A percentile compares a stretch with the other conserved stretches of the same genome.
These are phyloP conservation scores for Drosophila nannoptera DNA, from an alignment of 1,140 invertebrate genomes.

Conservation along the genomic window DNA sequence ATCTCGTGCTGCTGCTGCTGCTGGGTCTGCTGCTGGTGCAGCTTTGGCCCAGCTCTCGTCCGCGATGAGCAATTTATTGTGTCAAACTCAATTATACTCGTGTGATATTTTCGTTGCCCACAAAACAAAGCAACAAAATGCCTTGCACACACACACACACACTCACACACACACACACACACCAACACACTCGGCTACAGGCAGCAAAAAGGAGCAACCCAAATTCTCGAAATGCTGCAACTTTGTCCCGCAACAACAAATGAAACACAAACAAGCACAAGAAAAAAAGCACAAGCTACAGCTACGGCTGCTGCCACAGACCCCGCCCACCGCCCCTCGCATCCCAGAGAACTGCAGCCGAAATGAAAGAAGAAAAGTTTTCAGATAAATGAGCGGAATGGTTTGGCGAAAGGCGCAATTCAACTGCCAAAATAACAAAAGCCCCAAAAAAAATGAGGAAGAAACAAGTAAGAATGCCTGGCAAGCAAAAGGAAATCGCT, in stretches of 20 bases:
- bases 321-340: neutral
- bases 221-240: constrained; percentile 75
- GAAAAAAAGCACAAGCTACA: constrained; percentile 10
- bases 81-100: constrained; percentile 79
- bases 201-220: constrained; percentile 66
- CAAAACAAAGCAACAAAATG: constrained; percentile 50
- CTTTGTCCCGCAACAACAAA: constrained; percentile 49
- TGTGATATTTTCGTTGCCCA: constrained; percentile 75
- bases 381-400: constrained; percentile 73
- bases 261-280: constrained; percentile 1
- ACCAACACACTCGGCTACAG: neutral
- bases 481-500: neutral
- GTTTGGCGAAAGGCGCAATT: constrained; percentile 76
- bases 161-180: constrained; percentile 2
- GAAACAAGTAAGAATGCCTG: constrained; percentile 11
- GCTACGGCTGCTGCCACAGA: neutral
- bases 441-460: constrained; percentile 19
- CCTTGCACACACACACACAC: constrained; percentile 33
- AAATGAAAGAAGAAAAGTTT: constrained; percentile 73
- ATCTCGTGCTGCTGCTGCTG: constrained; percentile 11
- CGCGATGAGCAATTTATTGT: constrained; percentile 79
- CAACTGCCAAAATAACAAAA: constrained; percentile 73
- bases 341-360: constrained; percentile 24
- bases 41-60: constrained; percentile 60
- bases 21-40: constrained; percentile 19